phyloP scores from a whole-genome alignment of 2,797 vertebrate species.

The Acanthornis magna region DNA sequence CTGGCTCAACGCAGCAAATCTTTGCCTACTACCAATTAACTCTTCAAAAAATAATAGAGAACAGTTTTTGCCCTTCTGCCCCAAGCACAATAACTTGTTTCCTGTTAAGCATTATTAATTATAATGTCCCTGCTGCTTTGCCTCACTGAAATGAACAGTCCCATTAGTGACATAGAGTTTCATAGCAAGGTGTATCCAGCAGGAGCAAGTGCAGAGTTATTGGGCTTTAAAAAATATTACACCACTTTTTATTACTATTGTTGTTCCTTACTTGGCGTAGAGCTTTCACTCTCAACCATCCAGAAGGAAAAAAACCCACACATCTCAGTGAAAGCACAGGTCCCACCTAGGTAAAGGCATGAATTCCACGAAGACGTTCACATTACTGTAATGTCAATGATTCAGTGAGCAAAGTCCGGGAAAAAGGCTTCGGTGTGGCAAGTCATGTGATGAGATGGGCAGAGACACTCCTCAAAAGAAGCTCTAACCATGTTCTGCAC shows the following conservation, averaged over 20 bases:
- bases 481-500: neutral
- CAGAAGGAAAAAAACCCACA: neutral
- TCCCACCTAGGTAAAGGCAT: neutral
- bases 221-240: neutral
- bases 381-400: neutral
- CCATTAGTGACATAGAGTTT: neutral
- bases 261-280: neutral
- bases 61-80: neutral
- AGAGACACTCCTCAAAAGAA: neutral
- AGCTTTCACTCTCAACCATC: neutral
- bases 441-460: fast-evolving
- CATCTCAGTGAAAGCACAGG: neutral
- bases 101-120: slow-evolving; percentile 60
- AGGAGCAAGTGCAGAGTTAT: neutral
- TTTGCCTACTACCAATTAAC: slow-evolving; percentile 33
- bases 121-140: slow-evolving; percentile 11
- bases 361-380: neutral
- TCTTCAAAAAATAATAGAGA: slow-evolving; percentile 51
- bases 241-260: neutral
- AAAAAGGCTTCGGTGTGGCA: neutral
- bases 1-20: slow-evolving; percentile 31
- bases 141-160: neutral
- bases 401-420: neutral
- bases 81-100: slow-evolving; percentile 45
- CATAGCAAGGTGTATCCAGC: neutral